Percentiles rank a stretch among this genome's conserved stretches.
These are phyloP conservation scores for Heliconius hortense DNA, from an alignment of 2,888 invertebrate genomes.

Conservation along the genomic window DNA sequence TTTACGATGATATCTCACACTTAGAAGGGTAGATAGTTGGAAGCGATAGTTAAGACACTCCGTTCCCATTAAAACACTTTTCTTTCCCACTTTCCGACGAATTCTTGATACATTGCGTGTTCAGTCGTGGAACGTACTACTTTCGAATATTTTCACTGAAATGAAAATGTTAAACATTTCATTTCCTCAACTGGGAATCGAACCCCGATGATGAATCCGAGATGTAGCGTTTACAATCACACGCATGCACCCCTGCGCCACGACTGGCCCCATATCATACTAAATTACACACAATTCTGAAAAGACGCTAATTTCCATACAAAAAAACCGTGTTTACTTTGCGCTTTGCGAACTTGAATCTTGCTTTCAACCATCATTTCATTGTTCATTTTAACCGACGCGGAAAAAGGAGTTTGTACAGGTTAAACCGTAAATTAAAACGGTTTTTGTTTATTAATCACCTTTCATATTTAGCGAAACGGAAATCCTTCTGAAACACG, in stretches of 20 bases:
- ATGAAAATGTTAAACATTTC: no score
- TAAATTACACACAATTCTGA: background rate
- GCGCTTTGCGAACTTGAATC: background rate
- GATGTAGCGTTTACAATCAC: background rate
- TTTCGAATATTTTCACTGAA: no score
- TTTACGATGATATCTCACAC: no score
- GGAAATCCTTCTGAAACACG: constrained; percentile 1
- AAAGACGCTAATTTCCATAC: background rate
- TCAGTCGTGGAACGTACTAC: no score
- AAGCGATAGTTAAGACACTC: no score
- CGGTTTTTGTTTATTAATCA: constrained; percentile 22
- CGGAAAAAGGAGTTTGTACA: constrained; percentile 35
- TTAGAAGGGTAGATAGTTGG: no score
- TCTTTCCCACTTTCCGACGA: no score
- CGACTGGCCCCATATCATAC: background rate
- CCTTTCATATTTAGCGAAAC: constrained; percentile 22
- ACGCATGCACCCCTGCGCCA: background rate
- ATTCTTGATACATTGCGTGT: no score
- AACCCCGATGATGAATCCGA: no score
- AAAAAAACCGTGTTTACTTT: background rate
- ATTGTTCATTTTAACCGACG: constrained; percentile 54
- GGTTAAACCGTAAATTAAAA: constrained; percentile 32
- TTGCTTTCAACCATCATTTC: constrained; percentile 51
- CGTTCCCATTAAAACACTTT: no score
- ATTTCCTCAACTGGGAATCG: background rate